Evolutionary conservation across 2,113 vertebrate genomes (phyloP), one percentile per base, ranked within the genome.

Genomic region (Campylorhamphus procurvoides): DNA sequence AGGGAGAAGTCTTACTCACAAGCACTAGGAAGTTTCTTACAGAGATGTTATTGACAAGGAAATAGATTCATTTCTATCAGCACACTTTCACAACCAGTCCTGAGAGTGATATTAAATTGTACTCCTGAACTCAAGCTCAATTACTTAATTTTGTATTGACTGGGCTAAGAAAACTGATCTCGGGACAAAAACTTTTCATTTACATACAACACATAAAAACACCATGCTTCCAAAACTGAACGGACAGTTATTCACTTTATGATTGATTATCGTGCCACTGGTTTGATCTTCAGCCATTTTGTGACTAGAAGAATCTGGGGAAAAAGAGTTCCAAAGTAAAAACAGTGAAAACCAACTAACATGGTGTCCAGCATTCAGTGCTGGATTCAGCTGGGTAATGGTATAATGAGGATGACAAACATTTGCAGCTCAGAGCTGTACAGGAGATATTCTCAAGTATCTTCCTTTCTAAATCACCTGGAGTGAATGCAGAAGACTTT

Each of bases 151-250:
- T 76, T 79, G 3, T 69, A 68, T 60, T 4, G 17, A 20, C 46
- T 5, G 2, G 58, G 35, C 42, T 66, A 78, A 79, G 46, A 93
- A 87, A 87, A 91, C 40, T 40, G 62, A 76, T 25, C 71, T 37
- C 46, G 63, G 55, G 53, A 91, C 71, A 84, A 87, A 87, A 78
- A 8, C 53, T 75, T 92, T 85, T 84, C 15, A 44, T 71, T 84
- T 78, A 76, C 1, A 0, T 39, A 40, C 0, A 0, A 35, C 14
- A 74, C n/a, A 44, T 4, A 68, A 73, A 83, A 76, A 23, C 0
- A 3, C 24, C 11, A 10, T 1, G 4, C 67, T 94, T 56, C 63
- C 52, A 39, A 89, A 94, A 77, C 42, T 28, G 27, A 80, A 60
- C 18, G 59, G 37, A 12, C 16, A 63, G 53, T 69, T 82, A n/a